Evolutionary conservation across 2,113 vertebrate species (phyloP).

Genomic region (rabbit (Oryctolagus cuniculus)): DNA sequence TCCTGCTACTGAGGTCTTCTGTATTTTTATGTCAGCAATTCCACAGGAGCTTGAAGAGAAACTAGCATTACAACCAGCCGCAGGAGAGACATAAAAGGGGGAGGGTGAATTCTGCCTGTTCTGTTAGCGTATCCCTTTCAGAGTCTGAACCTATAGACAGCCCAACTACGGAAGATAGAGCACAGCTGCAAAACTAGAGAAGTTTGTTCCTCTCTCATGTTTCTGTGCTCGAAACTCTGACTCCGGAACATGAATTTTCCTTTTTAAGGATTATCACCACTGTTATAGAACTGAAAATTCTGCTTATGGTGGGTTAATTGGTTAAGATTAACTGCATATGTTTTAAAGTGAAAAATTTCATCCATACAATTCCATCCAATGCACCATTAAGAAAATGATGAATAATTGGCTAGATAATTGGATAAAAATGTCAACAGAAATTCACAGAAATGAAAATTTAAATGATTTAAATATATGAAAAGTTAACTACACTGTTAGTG

Average conservation of each 20-base stretch:
- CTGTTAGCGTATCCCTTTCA: not conserved
- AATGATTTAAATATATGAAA: not conserved
- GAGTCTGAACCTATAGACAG: not conserved
- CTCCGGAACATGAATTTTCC: not conserved
- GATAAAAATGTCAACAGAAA: not conserved
- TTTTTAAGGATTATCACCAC: not conserved
- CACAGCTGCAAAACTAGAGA: not conserved
- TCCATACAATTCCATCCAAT: not conserved
- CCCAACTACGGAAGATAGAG: not conserved
- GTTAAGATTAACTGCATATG: not conserved
- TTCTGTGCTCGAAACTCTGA: not conserved
- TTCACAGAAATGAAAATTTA: not conserved
- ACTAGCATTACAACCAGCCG: not conserved
- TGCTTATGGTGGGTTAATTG: not conserved
- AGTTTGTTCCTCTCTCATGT: not conserved
- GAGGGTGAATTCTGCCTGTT: not conserved
- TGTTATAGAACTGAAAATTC: not conserved
- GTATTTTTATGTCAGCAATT: constrained; percentile 50
- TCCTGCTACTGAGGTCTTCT: not conserved
- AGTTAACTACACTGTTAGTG: not conserved
- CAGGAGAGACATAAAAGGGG: not conserved
- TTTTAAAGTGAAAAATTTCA: not conserved
- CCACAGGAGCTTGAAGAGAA: not conserved
- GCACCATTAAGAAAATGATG: not conserved
- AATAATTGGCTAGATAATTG: not conserved